Percentiles rank a stretch among this genome's conserved stretches.
Conservation (phyloP, 2,888 invertebrate species). For the Callyntrura guangdongensis region DNA sequence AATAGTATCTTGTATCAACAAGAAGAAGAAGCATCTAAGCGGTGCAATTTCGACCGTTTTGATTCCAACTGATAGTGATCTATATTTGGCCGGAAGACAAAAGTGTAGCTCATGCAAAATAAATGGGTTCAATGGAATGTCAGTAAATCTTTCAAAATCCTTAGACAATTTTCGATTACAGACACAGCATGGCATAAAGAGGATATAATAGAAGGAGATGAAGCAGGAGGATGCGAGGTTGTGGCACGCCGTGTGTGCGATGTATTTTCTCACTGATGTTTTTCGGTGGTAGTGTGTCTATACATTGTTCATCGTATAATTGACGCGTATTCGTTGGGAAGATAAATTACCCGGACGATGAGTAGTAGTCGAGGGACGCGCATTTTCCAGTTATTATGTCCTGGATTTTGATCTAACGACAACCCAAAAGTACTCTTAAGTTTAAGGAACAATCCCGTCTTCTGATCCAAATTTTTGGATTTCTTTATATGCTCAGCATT, state of each 20-base stretch:
- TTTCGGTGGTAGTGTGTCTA: not conserved
- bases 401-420: conserved; percentile 34
- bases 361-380: conserved; percentile 18
- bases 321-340: conserved; percentile 55
- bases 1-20: not conserved
- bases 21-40: not conserved
- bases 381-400: conserved; percentile 1
- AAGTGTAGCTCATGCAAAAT: conserved; percentile 72
- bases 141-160: conserved; percentile 70
- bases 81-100: conserved; percentile 76
- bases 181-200: conserved; percentile 18
- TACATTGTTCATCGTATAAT: conserved; percentile 47
- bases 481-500: not conserved
- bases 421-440: not conserved
- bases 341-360: conserved; percentile 65
- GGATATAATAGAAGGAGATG: not conserved
- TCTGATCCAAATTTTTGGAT: not conserved
- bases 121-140: conserved; percentile 75
- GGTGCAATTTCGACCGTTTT: not conserved
- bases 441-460: conserved; percentile 21
- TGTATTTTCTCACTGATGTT: conserved; percentile 36
- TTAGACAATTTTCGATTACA: conserved; percentile 57
- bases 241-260: not conserved
- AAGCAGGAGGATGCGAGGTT: not conserved
- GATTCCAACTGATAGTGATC: conserved; percentile 54